Evolutionary conservation across 2,797 vertebrate species (phyloP), one percentile per base, ranked within the genome.

Genomic region (Neopelma chrysocephalum): DNA sequence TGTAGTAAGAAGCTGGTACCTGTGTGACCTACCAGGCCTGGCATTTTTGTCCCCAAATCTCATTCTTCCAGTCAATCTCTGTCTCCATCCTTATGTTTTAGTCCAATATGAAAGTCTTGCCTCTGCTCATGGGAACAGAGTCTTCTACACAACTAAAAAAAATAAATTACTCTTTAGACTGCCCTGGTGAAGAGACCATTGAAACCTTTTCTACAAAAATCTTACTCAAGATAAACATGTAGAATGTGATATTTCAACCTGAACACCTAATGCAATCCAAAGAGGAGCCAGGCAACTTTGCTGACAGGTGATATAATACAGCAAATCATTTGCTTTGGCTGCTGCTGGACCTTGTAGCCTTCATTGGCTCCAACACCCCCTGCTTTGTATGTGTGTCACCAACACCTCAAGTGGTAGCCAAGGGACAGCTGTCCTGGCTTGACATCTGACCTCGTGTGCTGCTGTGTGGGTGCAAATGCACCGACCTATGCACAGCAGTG

Each of bases 401-500:
- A 77, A 1, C 15, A 26, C 13, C 32, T 86, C 61, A 56, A 81
- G 43, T n/a, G 14, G 43, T 90, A 57, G 68, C 47, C 56, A 50
- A 36, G 27, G 62, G 12, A 80, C 89, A 88, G 87, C 57, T 79
- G 69, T 71, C 36, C 77, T 64, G 69, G 61, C 21, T 75, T 66
- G 65, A 71, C 17, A 9, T 7, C 27, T 6, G 23, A 48, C 61
- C 29, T 53, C 20, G 8, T 1, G 5, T 48, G n/a, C 61, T 94
- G 57, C 60, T 84, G 12, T 3, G 1, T n/a, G 21, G 1, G 5
- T 72, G 50, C 11, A 29, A 70, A 62, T 27, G 42, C 48, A 40
- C 15, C 0, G 0, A 38, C 11, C 20, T 53, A 5, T 36, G 57
- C 1, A 0, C 12, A 47, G 21, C 60, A 70, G 51, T 27, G 2